These are phyloP conservation scores for Shargacucullia verbasci DNA, from an alignment of 2,888 invertebrate species.

Conservation along the genomic window DNA sequence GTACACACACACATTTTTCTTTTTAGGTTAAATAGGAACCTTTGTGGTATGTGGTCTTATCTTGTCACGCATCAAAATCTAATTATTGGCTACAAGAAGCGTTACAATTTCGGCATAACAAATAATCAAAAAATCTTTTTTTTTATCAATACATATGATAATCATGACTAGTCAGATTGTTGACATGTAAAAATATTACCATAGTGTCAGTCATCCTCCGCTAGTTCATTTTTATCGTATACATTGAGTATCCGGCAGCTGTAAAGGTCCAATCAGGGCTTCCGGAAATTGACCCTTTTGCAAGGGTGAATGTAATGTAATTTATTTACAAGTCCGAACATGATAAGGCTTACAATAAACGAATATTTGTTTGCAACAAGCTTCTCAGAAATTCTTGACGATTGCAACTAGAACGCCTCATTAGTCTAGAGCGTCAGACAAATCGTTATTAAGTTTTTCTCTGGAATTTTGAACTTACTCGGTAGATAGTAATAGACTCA, in stretches of 20 bases:
- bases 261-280: constrained; percentile 45
- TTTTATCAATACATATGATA: background rate
- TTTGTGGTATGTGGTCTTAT: too few species aligned
- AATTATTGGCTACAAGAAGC: too few species aligned
- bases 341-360: background rate
- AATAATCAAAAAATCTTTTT: too few species aligned
- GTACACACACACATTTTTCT: too few species aligned
- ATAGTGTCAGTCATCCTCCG: constrained; percentile 12
- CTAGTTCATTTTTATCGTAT: constrained; percentile 9
- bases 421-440: too few species aligned
- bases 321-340: constrained; percentile 29
- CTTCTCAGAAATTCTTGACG: background rate
- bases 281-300: constrained; percentile 47
- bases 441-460: too few species aligned
- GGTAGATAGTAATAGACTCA: too few species aligned
- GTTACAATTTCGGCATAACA: too few species aligned
- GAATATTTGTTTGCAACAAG: background rate
- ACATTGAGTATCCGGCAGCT: constrained; percentile 16
- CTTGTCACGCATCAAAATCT: too few species aligned
- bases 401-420: too few species aligned
- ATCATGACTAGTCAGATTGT: background rate
- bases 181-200: background rate
- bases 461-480: too few species aligned
- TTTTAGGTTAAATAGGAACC: too few species aligned
- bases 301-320: constrained; percentile 34